phyloP scores from a whole-genome alignment of 2,797 vertebrate genomes.

The Lithobates sylvaticus region DNA sequence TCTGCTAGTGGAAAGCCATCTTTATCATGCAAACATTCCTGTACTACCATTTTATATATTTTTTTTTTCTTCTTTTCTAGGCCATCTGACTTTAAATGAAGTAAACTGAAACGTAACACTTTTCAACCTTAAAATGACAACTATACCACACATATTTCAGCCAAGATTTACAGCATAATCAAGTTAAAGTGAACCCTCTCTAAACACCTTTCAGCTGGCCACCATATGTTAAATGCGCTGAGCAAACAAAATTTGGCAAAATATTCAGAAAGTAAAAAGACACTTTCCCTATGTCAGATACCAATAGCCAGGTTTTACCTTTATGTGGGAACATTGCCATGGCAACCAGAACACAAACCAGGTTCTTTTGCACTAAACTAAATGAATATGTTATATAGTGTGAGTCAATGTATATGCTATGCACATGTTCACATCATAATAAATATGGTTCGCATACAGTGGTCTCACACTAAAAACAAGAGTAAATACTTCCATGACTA shows the following conservation, averaged over 20 bases:
- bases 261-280: constrained; percentile 44
- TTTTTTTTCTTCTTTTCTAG: not conserved
- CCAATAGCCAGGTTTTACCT: constrained; percentile 14
- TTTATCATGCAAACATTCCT: too few species aligned
- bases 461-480: not conserved
- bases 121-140: constrained; percentile 27
- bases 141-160: constrained; percentile 13
- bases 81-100: constrained; percentile 17
- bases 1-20: too few species aligned
- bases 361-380: constrained; percentile 13
- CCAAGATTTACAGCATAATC: constrained; percentile 30
- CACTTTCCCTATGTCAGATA: constrained; percentile 4
- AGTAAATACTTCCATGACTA: not conserved
- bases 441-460: constrained; percentile 12
- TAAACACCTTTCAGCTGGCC: constrained; percentile 52
- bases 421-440: constrained; percentile 31
- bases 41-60: too few species aligned
- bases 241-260: constrained; percentile 37
- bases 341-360: constrained; percentile 45
- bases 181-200: constrained; percentile 4
- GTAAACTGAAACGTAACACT: constrained; percentile 17
- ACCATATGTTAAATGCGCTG: constrained; percentile 52
- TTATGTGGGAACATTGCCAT: constrained; percentile 45
- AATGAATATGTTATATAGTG: constrained; percentile 21
- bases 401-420: constrained; percentile 39